phyloP scores from a whole-genome alignment of 2,888 invertebrate species.

The Trilocha varians region DNA sequence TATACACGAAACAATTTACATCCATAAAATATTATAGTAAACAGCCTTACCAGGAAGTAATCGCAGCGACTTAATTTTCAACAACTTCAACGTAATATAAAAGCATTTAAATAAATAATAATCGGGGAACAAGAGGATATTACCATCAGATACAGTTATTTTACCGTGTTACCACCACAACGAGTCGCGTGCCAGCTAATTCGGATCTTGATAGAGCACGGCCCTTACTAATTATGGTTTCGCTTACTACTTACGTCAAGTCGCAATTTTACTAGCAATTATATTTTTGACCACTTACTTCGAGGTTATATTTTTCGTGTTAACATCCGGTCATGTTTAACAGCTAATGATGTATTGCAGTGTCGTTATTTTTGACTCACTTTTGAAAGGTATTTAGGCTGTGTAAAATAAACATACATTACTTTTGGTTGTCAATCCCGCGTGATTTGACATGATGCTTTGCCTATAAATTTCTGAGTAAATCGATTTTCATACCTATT shows the following conservation, averaged over 20 bases:
- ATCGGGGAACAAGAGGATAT: constrained; percentile 29
- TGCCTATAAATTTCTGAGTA: neutral
- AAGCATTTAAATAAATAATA: constrained; percentile 25
- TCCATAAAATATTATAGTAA: no score
- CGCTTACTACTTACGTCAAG: constrained; percentile 29
- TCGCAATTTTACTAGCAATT: constrained; percentile 6
- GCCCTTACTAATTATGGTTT: constrained; percentile 58
- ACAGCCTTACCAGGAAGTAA: no score
- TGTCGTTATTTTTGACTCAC: no score
- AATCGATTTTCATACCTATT: neutral
- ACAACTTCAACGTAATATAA: no score
- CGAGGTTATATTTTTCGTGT: neutral
- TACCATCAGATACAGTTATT: constrained; percentile 44
- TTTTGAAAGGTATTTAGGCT: no score
- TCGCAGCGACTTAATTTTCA: no score
- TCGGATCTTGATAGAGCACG: constrained; percentile 53
- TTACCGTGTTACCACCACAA: constrained; percentile 53
- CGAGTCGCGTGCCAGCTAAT: constrained; percentile 49
- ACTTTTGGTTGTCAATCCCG: no score
- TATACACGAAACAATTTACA: no score
- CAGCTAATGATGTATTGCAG: neutral
- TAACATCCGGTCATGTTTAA: neutral
- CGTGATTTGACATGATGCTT: no score
- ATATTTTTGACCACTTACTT: constrained; percentile 1
- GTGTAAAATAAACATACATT: no score